These are phyloP conservation scores for Nasonovia ribisnigri DNA, from an alignment of 2,888 invertebrate species.

Conservation along the genomic window DNA sequence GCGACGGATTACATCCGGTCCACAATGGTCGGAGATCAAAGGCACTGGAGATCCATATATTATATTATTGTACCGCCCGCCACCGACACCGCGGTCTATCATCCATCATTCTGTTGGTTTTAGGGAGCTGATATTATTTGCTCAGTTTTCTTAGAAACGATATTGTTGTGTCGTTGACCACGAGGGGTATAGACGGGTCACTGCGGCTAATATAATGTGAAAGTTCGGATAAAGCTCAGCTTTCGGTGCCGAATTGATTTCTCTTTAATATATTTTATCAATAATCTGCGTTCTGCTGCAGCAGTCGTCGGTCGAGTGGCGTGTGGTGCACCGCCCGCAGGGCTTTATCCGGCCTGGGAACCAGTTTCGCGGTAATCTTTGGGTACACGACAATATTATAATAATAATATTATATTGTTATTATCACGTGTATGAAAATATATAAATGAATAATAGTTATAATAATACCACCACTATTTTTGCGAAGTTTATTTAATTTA, in stretches of 20 bases:
- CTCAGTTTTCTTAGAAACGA: not conserved
- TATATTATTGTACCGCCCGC: not conserved
- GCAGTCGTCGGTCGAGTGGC: not conserved
- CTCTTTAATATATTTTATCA: not conserved
- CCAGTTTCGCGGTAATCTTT: conserved; percentile 5
- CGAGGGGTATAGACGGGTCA: not conserved
- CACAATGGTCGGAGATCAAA: conserved; percentile 57
- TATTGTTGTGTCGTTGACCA: not conserved
- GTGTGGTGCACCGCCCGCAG: not conserved
- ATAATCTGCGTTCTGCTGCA: too few relatives aligned
- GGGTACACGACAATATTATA: not conserved
- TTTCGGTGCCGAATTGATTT: not conserved
- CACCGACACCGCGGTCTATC: not conserved
- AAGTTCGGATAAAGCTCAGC: not conserved
- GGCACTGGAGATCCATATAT: not conserved
- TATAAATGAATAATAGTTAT: not conserved
- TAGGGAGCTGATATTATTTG: not conserved
- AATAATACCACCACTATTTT: conserved; percentile 23
- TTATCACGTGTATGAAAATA: not conserved
- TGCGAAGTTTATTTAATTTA: not conserved
- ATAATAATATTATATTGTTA: not conserved
- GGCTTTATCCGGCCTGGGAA: conserved; percentile 18
- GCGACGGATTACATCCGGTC: conserved; percentile 56
- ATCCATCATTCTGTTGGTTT: not conserved
- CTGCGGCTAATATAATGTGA: not conserved